Base-by-base conservation (phyloP, 2,113 vertebrate species). In the Gila orcuttii region DNA sequence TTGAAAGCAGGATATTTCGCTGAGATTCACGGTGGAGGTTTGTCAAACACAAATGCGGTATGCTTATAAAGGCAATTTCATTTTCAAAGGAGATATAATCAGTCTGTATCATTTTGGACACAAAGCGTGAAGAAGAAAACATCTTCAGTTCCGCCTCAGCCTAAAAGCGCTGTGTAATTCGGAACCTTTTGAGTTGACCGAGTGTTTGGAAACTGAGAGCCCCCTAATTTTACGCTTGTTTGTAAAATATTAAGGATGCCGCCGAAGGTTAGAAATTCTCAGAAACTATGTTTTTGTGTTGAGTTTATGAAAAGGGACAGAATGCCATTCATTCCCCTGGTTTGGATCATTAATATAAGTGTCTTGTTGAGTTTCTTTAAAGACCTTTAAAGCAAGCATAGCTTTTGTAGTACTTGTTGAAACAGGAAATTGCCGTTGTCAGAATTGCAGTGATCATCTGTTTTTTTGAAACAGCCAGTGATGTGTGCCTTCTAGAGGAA, bases 31-130 rank as follows among this genome's bases (percentile, higher is more conserved):
- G 36, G 74, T 28, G 7, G 64, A 73, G 59, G 82, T 80, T 84
- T 79, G 86, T 84, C 64, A 66, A 80, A 87, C 81, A 60, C 75
- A 84, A 84, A 76, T 47, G 13, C 52, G 13, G 55, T 47, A 33
- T 52, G 68, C 66, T 79, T 71, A 73, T 84, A 78, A 87, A 87
- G 28, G 60, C 74, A 68, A 79, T 80, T 79, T 77, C 68, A 87
- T 87, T 84, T 87, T 80, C 86, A 84, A 84, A 87, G 76, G 75
- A 80, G 42, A 80, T 85, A 36, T 87, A 85, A 87, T 87, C 82
- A 52, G 52, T 62, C 62, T 62, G 50, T 79, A 62, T 87, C 75
- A 84, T 87, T 83, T 68, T n/a, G 69, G 79, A 81, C 77, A 73
- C n/a, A 55, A 79, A 69, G 39, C 33, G 11, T 47, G 60, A 59